A percentile compares a stretch with the other conserved stretches of the same genome.
These are phyloP conservation scores for Solea senegalensis DNA, from an alignment of 2,113 vertebrate species.

Conservation along the genomic window DNA sequence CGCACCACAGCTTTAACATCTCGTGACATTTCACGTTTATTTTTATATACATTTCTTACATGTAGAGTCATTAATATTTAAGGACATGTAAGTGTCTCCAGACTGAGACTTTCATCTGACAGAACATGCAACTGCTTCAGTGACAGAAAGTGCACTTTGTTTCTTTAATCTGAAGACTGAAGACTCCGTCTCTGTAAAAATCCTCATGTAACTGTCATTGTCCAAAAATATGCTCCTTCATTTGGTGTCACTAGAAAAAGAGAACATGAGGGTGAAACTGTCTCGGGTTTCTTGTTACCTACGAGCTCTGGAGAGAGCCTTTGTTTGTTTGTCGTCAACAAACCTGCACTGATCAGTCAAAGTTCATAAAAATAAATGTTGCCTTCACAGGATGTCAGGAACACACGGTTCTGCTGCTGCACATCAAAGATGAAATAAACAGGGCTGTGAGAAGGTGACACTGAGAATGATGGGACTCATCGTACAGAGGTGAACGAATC, in stretches of 20 bases:
- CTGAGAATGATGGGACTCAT: too few relatives aligned
- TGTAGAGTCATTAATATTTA: not conserved
- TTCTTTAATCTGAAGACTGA: slow-evolving; percentile 6
- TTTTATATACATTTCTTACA: not conserved
- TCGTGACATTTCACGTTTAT: too few relatives aligned
- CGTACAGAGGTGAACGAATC: too few relatives aligned
- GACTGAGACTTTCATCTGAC: not conserved
- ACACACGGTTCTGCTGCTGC: not conserved
- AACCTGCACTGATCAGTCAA: slow-evolving; percentile 24
- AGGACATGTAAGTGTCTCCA: not conserved
- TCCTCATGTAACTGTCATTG: slow-evolving; percentile 28
- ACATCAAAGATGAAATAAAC: too few relatives aligned
- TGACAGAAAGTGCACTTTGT: slow-evolving; percentile 12
- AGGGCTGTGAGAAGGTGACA: too few relatives aligned
- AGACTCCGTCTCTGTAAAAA: slow-evolving; percentile 26
- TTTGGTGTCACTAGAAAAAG: slow-evolving; percentile 19
- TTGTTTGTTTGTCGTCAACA: slow-evolving; percentile 8
- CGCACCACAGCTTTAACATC: too few relatives aligned
- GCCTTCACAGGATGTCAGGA: slow-evolving; percentile 10
- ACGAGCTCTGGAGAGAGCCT: slow-evolving; percentile 17
- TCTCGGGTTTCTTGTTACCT: slow-evolving; percentile 30
- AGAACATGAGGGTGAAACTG: slow-evolving; percentile 1
- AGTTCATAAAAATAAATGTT: slow-evolving; percentile 21
- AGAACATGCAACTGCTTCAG: not conserved
- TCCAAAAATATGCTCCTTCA: slow-evolving; percentile 42